These are phyloP conservation scores for Himalopsyche phryganea DNA, from an alignment of 1,140 invertebrate species.

Conservation along the genomic window DNA sequence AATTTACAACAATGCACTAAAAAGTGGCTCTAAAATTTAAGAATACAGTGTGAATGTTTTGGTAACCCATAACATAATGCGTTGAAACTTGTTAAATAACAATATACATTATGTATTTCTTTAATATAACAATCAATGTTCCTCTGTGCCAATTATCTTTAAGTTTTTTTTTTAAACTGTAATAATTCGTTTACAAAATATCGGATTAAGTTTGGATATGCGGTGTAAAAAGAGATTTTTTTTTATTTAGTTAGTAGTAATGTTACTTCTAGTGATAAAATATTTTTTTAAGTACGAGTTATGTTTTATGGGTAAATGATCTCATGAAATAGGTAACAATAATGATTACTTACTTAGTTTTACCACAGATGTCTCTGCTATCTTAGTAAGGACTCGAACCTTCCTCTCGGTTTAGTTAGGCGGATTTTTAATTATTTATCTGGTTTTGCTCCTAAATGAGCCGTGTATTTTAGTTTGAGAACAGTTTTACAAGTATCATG, in stretches of 20 bases:
- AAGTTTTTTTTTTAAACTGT: slow-evolving; percentile 22
- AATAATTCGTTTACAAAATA: slow-evolving; percentile 11
- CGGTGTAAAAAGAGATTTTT: slow-evolving; percentile 24
- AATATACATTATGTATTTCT: slow-evolving; percentile 3
- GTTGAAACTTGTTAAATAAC: no score
- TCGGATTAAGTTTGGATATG: slow-evolving; percentile 14
- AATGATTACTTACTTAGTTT: slow-evolving; percentile 16
- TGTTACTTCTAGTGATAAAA: slow-evolving; percentile 9
- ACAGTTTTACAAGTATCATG: no score
- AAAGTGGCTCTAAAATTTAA: no score
- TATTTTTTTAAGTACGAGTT: background rate
- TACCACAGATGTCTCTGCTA: slow-evolving; percentile 4
- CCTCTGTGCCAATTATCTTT: slow-evolving; percentile 32
- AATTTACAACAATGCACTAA: no score
- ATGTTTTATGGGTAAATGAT: slow-evolving; percentile 30
- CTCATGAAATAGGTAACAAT: slow-evolving; percentile 24
- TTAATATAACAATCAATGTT: slow-evolving; percentile 21
- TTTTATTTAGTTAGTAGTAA: slow-evolving; percentile 23
- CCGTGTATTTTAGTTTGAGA: no score
- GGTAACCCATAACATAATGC: no score
- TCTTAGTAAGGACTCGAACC: background rate
- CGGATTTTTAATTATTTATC: no score
- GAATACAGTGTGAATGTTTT: no score
- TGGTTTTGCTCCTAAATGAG: no score
- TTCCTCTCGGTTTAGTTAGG: no score